Evolutionary conservation across 2,888 invertebrate species (phyloP), one percentile per base, ranked within the genome.

Genomic region (Ormyrus nitidulus): DNA sequence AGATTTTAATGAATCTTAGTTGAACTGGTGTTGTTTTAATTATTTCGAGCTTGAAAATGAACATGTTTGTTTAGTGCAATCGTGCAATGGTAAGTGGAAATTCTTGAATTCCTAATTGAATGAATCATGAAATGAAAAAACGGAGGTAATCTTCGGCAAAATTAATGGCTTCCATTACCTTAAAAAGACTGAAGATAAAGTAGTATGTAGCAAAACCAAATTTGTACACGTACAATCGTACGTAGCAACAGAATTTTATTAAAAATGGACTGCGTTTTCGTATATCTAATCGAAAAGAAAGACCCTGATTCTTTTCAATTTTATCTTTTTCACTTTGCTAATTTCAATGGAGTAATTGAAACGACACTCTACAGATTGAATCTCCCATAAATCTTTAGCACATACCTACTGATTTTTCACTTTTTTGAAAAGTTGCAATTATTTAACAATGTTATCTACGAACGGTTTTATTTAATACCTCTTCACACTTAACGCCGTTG

Each of bases 61-160:
- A 53, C 53, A 66, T 58, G 78, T 77, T 75, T 81, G 72, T 71
- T 71, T 54, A 64, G 64, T 61, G 34, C 65, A 6, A 64, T 70
- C 58, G 53, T 53, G 68, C 44, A 68, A 69, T 64, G 75, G 62
- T 71, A 46, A 61, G 59, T 62, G 69, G 74, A 79, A 81, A 79
- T 69, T 81, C 79, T 81, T 77, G 81, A 81, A 81, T 79, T 54
- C 62, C 44, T 69, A 81, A 79, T 81, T 58, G 49, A 62, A 53
- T 74, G 77, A 77, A 81, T 81, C 77, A 80, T 4, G 73, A 70
- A 58, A 58, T 69, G 48, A 56, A 49, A 34, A 56, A 79, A 53
- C 54, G 34, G 62, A 71, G 61, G 48, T 76, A 65, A 66, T 58
- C 68, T 6, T n/a, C 19, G 66, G 62, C 48, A 79, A 79, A 71